Percentiles rank a stretch among this genome's conserved stretches.
Conservation (phyloP, 2,113 vertebrate genomes). For the Antechinus stuartii region DNA sequence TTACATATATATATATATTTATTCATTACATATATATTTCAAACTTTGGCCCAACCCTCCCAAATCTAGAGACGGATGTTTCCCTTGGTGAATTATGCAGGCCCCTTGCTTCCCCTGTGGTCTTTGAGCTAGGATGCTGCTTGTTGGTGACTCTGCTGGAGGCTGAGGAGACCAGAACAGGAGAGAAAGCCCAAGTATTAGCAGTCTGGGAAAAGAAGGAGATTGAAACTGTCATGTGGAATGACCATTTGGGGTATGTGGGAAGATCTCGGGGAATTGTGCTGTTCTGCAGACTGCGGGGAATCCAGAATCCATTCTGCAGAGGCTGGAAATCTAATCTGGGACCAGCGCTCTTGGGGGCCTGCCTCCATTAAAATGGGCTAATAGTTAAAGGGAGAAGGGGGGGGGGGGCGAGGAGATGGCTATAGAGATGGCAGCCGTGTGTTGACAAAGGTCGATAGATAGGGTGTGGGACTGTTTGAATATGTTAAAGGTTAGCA, state of each 20-base stretch:
- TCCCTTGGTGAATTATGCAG: background rate
- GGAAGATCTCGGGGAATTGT: background rate
- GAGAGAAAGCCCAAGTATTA: background rate
- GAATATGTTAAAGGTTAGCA: background rate
- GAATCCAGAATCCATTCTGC: background rate
- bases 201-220: background rate
- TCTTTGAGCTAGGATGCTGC: background rate
- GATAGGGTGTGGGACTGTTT: too few species aligned
- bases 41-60: background rate
- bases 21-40: background rate
- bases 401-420: rapidly evolving
- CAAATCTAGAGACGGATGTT: background rate
- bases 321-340: background rate
- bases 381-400: background rate
- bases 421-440: rapidly evolving
- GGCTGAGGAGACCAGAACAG: background rate
- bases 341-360: background rate
- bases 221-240: background rate
- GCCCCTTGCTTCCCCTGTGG: background rate
- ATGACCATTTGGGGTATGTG: background rate
- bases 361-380: background rate
- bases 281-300: background rate
- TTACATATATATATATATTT: too few species aligned
- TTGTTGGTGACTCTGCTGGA: background rate
- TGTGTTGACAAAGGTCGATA: background rate